A percentile compares a stretch with the other conserved stretches of the same genome.
Conservation (phyloP, 2,888 invertebrate genomes). For the Hypselothyrea guttata region DNA sequence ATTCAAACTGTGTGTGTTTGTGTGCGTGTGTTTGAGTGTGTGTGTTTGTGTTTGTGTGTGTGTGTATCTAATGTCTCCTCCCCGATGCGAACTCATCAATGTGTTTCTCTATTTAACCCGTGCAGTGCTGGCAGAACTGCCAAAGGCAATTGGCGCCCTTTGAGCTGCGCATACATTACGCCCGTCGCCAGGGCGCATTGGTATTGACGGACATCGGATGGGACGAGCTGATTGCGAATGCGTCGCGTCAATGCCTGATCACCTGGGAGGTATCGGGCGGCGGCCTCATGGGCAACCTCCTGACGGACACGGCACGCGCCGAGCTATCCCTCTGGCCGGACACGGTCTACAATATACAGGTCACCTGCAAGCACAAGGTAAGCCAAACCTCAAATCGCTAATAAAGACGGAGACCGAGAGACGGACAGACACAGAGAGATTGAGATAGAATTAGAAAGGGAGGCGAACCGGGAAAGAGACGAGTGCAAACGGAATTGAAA, state of each 20-base stretch:
- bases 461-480: no score
- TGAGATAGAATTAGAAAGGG: no score
- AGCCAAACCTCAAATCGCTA: conserved; percentile 33
- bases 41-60: conserved; percentile 13
- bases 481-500: no score
- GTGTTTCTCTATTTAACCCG: conserved; percentile 1
- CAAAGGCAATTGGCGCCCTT: conserved; percentile 74
- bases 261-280: conserved; percentile 82
- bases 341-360: conserved; percentile 82
- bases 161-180: conserved; percentile 78
- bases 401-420: no score
- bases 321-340: conserved; percentile 82
- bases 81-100: conserved; percentile 1
- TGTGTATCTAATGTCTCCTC: conserved; percentile 1
- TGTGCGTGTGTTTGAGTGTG: neutral
- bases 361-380: conserved; percentile 82
- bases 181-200: conserved; percentile 81
- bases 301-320: conserved; percentile 81
- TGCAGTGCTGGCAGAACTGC: conserved; percentile 81
- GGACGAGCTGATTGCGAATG: conserved; percentile 74
- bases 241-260: conserved; percentile 80
- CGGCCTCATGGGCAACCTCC: conserved; percentile 81
- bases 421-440: no score
- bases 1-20: neutral
- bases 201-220: conserved; percentile 82